phyloP scores from a whole-genome alignment of 2,888 invertebrate species.

The Drosophila algonquin region DNA sequence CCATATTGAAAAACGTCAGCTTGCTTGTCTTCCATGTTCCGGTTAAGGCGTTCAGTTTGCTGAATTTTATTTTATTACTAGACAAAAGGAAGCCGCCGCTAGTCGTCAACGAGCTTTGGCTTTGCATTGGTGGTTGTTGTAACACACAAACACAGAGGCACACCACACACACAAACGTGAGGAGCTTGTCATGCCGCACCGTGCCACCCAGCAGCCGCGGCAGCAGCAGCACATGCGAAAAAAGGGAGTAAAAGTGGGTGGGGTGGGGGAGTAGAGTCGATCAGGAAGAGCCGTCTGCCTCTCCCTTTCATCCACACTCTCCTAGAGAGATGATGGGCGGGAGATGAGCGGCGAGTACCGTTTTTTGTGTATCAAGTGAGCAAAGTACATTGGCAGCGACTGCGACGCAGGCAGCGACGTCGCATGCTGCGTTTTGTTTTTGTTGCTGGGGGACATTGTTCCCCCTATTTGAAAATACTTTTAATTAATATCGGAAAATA shows the following conservation, averaged over 20 bases:
- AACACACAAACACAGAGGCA: constrained; percentile 41
- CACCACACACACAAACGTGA: constrained; percentile 53
- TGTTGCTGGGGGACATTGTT: constrained; percentile 15
- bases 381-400: constrained; percentile 41
- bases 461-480: constrained; percentile 2
- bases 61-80: constrained; percentile 49
- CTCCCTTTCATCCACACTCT: constrained; percentile 47
- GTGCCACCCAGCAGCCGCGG: constrained; percentile 49
- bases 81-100: constrained; percentile 72
- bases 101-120: constrained; percentile 56
- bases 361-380: constrained; percentile 52
- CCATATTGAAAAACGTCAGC: constrained; percentile 68
- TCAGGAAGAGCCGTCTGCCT: constrained; percentile 10
- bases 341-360: constrained; percentile 45
- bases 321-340: constrained; percentile 44
- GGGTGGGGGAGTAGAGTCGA: constrained; percentile 41
- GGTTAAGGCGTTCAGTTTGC: constrained; percentile 50
- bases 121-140: constrained; percentile 73
- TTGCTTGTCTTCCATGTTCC: constrained; percentile 52
- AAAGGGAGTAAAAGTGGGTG: constrained; percentile 59
- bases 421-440: constrained; percentile 46
- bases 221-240: constrained; percentile 31
- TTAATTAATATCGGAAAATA: constrained; percentile 9
- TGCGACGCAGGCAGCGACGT: constrained; percentile 29
- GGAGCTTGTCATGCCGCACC: constrained; percentile 55